Conservation (phyloP, 2,113 vertebrate species). For the Catharus fuscescens region DNA sequence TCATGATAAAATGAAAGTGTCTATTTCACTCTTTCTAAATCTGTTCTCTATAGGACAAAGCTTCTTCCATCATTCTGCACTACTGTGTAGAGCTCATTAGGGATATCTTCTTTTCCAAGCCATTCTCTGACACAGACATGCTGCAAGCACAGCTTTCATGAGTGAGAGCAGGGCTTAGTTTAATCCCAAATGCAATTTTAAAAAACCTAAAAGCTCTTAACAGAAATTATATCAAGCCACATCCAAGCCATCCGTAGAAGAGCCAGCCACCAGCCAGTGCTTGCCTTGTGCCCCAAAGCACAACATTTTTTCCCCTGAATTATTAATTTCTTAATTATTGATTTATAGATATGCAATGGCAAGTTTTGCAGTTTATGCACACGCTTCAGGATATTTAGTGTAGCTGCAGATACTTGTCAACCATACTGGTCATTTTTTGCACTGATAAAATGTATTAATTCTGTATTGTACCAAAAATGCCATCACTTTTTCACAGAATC, state of each 20-base stretch:
- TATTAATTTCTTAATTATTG: neutral
- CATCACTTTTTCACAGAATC: neutral
- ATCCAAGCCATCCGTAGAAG: neutral
- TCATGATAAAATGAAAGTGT: neutral
- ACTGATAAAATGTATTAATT: neutral
- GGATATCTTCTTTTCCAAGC: neutral
- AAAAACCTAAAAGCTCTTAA: neutral
- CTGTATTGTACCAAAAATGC: neutral
- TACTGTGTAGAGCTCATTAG: neutral
- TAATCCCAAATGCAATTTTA: neutral
- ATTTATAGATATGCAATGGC: neutral
- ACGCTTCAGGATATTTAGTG: neutral
- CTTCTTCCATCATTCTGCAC: neutral
- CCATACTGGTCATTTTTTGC: rapidly evolving
- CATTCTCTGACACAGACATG: neutral
- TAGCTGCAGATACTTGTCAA: neutral
- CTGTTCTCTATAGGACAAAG: neutral
- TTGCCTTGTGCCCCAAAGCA: neutral
- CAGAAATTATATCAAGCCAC: neutral
- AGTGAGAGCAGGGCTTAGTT: neutral
- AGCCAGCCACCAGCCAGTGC: neutral
- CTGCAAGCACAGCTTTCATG: neutral
- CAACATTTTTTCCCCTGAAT: neutral
- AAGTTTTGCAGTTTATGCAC: neutral
- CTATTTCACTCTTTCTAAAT: neutral